These are phyloP conservation scores for Chaetodon auriga DNA, from an alignment of 2,113 vertebrate genomes.

Conservation along the genomic window DNA sequence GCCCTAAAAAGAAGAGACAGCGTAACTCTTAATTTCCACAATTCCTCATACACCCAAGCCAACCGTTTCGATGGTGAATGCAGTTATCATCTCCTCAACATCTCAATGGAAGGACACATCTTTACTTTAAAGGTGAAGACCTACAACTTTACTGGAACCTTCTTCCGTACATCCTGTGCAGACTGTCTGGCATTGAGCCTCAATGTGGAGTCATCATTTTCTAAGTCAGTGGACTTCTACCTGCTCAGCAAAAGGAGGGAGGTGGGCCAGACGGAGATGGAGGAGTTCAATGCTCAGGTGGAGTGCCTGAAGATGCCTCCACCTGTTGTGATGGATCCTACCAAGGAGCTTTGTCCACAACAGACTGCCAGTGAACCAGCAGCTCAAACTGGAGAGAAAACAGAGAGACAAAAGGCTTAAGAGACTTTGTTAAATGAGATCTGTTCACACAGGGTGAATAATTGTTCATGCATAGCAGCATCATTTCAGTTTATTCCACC, in stretches of 20 bases:
- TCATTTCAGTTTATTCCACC: not conserved
- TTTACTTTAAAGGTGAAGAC: rapidly evolving
- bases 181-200: constrained; percentile 18
- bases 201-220: not conserved
- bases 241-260: constrained; percentile 41
- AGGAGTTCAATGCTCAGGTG: constrained; percentile 39
- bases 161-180: not conserved
- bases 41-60: not conserved
- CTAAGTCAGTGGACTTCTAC: not conserved
- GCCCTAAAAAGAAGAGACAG: constrained; percentile 4
- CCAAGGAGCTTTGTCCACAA: constrained; percentile 21
- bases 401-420: not conserved
- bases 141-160: not conserved
- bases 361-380: not conserved
- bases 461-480: not conserved
- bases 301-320: constrained; percentile 21
- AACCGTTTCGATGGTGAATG: not conserved
- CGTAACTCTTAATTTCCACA: not conserved
- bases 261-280: constrained; percentile 10
- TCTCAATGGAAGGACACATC: not conserved
- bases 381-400: not conserved
- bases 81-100: rapidly evolving
- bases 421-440: not conserved
- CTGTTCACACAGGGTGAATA: not conserved
- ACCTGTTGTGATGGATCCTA: constrained; percentile 21